phyloP scores from a whole-genome alignment of 2,888 invertebrate genomes.

The Drosophila atripex region DNA sequence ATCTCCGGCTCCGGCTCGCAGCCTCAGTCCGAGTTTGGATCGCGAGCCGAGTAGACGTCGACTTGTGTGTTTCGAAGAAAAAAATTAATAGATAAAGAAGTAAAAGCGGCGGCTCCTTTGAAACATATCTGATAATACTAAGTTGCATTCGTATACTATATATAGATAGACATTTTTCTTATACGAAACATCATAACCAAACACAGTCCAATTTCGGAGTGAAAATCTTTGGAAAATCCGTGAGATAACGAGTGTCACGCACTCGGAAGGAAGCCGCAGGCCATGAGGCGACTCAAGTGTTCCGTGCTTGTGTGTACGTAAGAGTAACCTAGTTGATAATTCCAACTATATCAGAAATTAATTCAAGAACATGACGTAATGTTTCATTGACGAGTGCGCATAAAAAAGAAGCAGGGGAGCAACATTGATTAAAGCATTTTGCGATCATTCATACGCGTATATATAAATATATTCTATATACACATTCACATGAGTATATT shows the following conservation, averaged over 20 bases:
- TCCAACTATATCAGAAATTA: constrained; percentile 61
- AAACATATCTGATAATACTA: constrained; percentile 38
- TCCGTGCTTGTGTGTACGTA: constrained; percentile 83
- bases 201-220: constrained; percentile 8
- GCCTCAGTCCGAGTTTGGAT: constrained; percentile 74
- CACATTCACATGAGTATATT: constrained; percentile 18
- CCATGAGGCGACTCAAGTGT: constrained; percentile 78
- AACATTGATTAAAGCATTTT: constrained; percentile 45
- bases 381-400: constrained; percentile 56
- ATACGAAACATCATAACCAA: constrained; percentile 1
- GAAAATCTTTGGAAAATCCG: constrained; percentile 23
- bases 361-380: constrained; percentile 75
- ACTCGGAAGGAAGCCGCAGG: constrained; percentile 37
- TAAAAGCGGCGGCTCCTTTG: constrained; percentile 49
- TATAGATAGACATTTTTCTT: constrained; percentile 16
- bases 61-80: constrained; percentile 24
- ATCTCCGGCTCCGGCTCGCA: constrained; percentile 46
- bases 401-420: constrained; percentile 27
- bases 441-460: constrained; percentile 49
- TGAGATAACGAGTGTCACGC: constrained; percentile 27
- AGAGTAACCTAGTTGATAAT: constrained; percentile 68
- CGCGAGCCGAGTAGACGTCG: constrained; percentile 70
- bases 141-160: constrained; percentile 10
- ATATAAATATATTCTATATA: constrained; percentile 24
- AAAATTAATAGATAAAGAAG: constrained; percentile 51